Evolutionary conservation across 2,888 invertebrate genomes (phyloP), one percentile per base, ranked within the genome.

Genomic region (Hipparchia sbordonii): DNA sequence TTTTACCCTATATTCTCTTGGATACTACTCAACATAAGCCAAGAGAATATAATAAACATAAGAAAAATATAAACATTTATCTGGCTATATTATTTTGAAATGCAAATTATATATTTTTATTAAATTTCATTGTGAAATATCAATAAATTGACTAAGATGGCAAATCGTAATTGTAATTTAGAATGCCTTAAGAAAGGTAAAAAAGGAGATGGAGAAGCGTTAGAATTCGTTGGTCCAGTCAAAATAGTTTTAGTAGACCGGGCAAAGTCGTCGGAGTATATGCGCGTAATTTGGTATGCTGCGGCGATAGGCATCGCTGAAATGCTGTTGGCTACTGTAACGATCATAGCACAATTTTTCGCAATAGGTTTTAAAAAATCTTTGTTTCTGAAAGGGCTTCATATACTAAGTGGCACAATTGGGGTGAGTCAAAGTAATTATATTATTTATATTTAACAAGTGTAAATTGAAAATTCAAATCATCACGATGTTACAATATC

Each of bases 181-280:
- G 85, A 88, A 79, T 89, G 89, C 67, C 71, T 81, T 51, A 69
- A 48, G 57, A 72, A 78, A 8, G 51, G 46, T 10, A 76, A 79
- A 1, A 70, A 74, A 33, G 79, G 72, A 0, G 74, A 72, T 6
- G 74, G 76, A 23, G 74, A 78, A 39, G 74, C 75, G 6, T 63
- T 79, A 13, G 88, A 89, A 73, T 89, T 87, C 61, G 80, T 86
- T 4, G 90, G 90, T 5, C 89, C 88, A 0, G 89, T 90, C 13
- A 89, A 85, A 78, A 87, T 90, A 67, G 76, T 89, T 59, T 76
- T 90, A n/a, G 81, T 90, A 2, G 87, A 90, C 13, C 81, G 84
- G 2, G 78, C 84, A 0, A 57, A 48, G 5, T 72, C 75, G 33
- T 33, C 7, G 7, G 61, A 63, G 5, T 75, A 77, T 52, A 12